Base-by-base conservation (phyloP, 53 echinoderm and acorn worm genomes). In the Henricia sp. region DNA sequence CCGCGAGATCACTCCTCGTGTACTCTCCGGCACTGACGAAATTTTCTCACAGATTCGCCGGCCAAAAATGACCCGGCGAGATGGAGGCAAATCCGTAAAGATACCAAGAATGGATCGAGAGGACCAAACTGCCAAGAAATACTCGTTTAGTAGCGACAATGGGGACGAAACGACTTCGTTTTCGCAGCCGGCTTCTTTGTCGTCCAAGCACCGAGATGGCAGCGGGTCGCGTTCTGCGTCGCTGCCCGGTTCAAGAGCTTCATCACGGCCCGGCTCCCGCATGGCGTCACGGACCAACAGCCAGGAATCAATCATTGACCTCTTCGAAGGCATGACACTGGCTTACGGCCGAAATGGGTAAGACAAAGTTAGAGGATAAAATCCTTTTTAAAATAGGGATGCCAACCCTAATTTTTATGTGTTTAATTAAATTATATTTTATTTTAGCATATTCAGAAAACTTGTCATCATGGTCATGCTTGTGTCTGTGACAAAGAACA, bases 251-350 rank as follows among this genome's bases (percentile, higher is more conserved):
- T 95, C 95, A 3, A 73, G 95, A 54, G 84, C 90, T 24, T 92
- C 92, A 19, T 95, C 95, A 11, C 87, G 90, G 34, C 90, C 92
- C 10, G 90, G 92, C 14, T 95, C 95, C 1, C 72, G 90, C 30
- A 84, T 95, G 67, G 67, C 76, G 4, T 95, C 95, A 28, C 90
- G 95, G 68, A 89, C 90, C 24, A 95, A 95, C 85, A 95, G 95
- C 86, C 92, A 92, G 69, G 95, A 95, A 90, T 95, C 95, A 6
- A 95, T 95, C 32, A 95, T 95, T 27, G 95, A 95, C 71, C 76
- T 95, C 24, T 95, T 95, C 40, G 95, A 95, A 68, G 83, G 90
- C 17, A 94, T 94, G 94, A 85, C 94, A 21, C 48, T 93, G 29
- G 85, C 90, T 30, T 88, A 85, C 48, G 91, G 94, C 3, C 91